phyloP scores from a whole-genome alignment of 2,888 invertebrate species.

The Dasypolia templi region DNA sequence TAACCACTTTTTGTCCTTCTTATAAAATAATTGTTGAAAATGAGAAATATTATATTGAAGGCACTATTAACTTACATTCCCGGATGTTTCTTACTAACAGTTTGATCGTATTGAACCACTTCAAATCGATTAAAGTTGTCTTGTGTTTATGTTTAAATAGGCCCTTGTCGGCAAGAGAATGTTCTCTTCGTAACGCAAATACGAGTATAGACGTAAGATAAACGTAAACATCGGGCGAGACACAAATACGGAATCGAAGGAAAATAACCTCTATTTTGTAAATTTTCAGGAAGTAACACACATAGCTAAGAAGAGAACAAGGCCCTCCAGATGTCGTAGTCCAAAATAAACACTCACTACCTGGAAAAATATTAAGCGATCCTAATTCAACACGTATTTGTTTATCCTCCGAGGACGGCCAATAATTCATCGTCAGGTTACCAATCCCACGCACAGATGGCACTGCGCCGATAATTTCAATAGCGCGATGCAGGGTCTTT shows the following conservation, averaged over 20 bases:
- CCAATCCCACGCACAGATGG: constrained; percentile 2
- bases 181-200: neutral
- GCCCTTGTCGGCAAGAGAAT: neutral
- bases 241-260: neutral
- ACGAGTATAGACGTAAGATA: neutral
- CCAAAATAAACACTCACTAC: constrained; percentile 18
- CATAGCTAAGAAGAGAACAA: neutral
- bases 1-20: neutral
- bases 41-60: neutral
- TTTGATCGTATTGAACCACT: neutral
- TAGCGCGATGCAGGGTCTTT: constrained; percentile 27
- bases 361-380: constrained; percentile 12
- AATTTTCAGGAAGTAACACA: neutral
- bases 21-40: neutral
- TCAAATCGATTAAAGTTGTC: neutral
- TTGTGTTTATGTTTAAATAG: constrained; percentile 1
- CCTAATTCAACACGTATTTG: constrained; percentile 19
- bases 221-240: neutral
- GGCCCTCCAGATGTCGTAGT: neutral
- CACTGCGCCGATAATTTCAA: constrained; percentile 31
- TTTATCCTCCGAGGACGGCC: neutral
- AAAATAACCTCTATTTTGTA: neutral
- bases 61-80: neutral
- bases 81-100: neutral
- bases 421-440: constrained; percentile 5